Evolutionary conservation across 1,140 invertebrate genomes (phyloP).

Genomic region (Pollicipes pollicipes): DNA sequence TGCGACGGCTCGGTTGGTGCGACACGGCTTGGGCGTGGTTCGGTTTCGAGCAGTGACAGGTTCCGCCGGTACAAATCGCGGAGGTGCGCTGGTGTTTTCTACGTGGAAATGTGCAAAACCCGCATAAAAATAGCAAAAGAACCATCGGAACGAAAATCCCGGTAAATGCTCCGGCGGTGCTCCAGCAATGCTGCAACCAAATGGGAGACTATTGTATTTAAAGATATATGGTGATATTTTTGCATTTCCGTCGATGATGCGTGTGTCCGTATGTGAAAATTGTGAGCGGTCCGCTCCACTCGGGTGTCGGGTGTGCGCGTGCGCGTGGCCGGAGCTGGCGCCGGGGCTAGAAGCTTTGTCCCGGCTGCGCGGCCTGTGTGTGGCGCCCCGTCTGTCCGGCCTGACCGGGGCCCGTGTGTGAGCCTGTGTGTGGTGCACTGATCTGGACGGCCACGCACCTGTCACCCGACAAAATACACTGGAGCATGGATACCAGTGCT

Average conservation of each 20-base stretch:
- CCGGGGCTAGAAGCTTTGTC: not conserved
- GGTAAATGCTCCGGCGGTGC: not conserved
- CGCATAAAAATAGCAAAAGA: slow-evolving; percentile 1
- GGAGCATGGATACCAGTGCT: not conserved
- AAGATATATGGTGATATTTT: not conserved
- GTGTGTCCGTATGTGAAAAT: too few relatives aligned
- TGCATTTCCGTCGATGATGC: not conserved
- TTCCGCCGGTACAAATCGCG: not conserved
- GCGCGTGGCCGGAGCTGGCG: too few relatives aligned
- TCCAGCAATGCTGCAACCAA: not conserved
- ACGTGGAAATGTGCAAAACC: not conserved
- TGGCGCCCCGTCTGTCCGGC: too few relatives aligned
- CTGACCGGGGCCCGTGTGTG: not conserved
- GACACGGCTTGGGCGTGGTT: too few relatives aligned
- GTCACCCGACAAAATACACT: not conserved
- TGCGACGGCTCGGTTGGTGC: not conserved
- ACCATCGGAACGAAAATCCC: not conserved
- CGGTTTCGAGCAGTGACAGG: not conserved
- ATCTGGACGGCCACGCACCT: not conserved
- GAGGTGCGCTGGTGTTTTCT: not conserved
- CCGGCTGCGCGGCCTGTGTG: too few relatives aligned
- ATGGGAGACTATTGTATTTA: not conserved
- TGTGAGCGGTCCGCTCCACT: too few relatives aligned
- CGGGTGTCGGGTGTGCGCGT: too few relatives aligned
- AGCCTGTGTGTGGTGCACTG: not conserved